Base-by-base conservation (phyloP, 2,888 invertebrate species). In the Chaetogeoica ovagalla region DNA sequence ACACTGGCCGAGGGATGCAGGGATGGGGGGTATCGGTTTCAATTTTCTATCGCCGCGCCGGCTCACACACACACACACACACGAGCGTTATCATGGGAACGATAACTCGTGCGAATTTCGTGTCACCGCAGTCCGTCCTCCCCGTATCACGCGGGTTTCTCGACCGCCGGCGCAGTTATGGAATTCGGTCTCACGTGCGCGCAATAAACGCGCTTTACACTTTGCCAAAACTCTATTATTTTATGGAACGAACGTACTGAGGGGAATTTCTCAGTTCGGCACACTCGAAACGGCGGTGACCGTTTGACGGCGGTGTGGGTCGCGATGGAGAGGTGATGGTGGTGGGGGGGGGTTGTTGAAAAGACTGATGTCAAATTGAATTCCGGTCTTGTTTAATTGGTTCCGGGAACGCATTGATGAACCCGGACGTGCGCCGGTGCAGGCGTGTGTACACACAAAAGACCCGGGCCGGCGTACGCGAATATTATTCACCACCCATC, bases 311-410 rank as follows among this genome's bases (percentile, higher is more conserved):
- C n/a, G n/a, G n/a, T n/a, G n/a, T 21, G 17, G 30, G 30, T 30
- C 4, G 30, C 30, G 30, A 4, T 1, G 39, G 59, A 39, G 39
- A 59, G 21, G 7, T 37, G 39, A 23, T 57, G 23, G 66, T 66
- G 66, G 57, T 66, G 23, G 66, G 75, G 57, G 39, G 39, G 13
- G 37, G 75, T 65, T 52, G 66, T 65, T 75, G 43, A 43, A 65
- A 57, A 11, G 60, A 63, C 68, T 59, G 60, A 69, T 69, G 76
- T 43, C 60, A 69, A 76, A 76, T 76, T 76, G 75, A 76, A 69
- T 76, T 76, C 69, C 69, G 60, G 76, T 76, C 60, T 60, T 60
- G 52, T 69, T 69, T 76, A 76, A 76, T 76, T 76, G 76, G 69
- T 69, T 76, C 69, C 69, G 68, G 69, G n/a, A 30, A 9, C 66